phyloP scores from a whole-genome alignment of 53 echinoderm and acorn worm species.

The Mesocentrotus franciscanus region DNA sequence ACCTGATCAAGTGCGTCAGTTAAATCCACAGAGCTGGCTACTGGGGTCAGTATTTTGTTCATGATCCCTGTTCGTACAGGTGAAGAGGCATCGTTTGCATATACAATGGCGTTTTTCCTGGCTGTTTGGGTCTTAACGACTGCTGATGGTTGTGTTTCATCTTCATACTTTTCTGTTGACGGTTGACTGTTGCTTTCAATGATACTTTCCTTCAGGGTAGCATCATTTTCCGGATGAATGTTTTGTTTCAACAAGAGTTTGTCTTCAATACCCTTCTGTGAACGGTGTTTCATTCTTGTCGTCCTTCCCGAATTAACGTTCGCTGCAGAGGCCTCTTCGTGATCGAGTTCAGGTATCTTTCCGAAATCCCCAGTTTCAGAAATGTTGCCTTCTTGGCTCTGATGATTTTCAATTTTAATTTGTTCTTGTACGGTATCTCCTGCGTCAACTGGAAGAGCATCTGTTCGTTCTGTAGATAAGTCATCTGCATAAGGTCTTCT shows the following conservation, averaged over 20 bases:
- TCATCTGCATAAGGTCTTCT: neutral
- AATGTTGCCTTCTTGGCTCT: neutral
- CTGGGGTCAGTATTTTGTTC: neutral
- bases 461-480: neutral
- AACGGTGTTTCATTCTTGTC: conserved; percentile 15
- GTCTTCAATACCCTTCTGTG: neutral
- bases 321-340: neutral
- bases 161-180: neutral
- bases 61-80: neutral
- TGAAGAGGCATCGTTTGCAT: neutral
- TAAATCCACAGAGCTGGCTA: neutral
- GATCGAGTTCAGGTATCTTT: neutral
- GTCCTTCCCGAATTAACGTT: neutral
- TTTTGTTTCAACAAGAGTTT: neutral
- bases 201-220: neutral
- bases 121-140: neutral
- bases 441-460: neutral
- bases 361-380: conserved; percentile 44
- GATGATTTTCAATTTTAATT: neutral
- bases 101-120: too few relatives aligned
- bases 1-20: neutral
- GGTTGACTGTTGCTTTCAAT: neutral
- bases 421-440: neutral
- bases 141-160: neutral
- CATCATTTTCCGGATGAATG: neutral